A percentile compares a stretch with the other conserved stretches of the same genome.
phyloP scores from a whole-genome alignment of 1,140 invertebrate genomes.

The Philotrypesis tridentata region DNA sequence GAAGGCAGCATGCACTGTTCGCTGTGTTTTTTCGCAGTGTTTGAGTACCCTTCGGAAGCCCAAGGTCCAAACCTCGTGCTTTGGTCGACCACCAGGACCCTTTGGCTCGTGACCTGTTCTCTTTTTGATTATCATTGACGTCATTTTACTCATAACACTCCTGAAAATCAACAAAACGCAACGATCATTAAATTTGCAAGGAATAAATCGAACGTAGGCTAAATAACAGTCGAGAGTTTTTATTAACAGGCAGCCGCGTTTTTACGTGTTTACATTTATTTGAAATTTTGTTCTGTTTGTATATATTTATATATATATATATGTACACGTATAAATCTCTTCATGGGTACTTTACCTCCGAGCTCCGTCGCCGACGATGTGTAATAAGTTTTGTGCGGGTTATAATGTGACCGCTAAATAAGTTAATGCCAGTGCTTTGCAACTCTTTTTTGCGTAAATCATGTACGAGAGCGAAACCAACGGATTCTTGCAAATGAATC shows the following conservation, averaged over 20 bases:
- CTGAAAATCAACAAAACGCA: neutral
- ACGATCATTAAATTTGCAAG: neutral
- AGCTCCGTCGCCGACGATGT: slow-evolving; percentile 10
- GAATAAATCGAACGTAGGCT: no score
- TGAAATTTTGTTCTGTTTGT: neutral
- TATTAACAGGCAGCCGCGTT: neutral
- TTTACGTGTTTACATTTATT: neutral
- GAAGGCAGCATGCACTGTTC: slow-evolving; percentile 42
- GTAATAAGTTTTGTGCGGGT: neutral
- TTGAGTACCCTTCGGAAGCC: slow-evolving; percentile 44
- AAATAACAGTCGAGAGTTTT: neutral
- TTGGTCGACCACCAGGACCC: slow-evolving; percentile 39
- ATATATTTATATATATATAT: neutral
- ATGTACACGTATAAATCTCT: slow-evolving; percentile 42
- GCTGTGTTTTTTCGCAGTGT: slow-evolving; percentile 42
- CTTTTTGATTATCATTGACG: slow-evolving; percentile 28
- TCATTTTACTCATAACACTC: slow-evolving; percentile 28
- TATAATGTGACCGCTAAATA: no score
- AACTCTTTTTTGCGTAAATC: no score
- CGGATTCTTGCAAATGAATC: no score
- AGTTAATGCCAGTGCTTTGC: no score
- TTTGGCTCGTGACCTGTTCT: slow-evolving; percentile 2
- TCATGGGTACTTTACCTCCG: slow-evolving; percentile 44
- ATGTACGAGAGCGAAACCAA: no score
- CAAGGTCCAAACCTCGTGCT: slow-evolving; percentile 43